phyloP scores from a whole-genome alignment of 2,888 invertebrate genomes.

The Phragmatobia fuliginosa region DNA sequence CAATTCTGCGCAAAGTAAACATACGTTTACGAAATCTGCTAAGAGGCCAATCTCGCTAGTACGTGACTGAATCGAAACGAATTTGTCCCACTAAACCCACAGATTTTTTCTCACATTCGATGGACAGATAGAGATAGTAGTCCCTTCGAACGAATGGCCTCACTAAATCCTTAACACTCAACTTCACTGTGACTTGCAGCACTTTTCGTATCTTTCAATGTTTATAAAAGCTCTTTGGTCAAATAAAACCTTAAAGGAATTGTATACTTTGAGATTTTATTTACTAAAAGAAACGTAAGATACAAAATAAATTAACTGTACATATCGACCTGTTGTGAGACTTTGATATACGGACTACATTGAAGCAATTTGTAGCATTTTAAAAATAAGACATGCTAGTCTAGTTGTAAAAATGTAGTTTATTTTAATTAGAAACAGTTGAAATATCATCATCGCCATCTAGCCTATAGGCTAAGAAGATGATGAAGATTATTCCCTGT shows the following conservation, averaged over 20 bases:
- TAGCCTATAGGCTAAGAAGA: too few species aligned
- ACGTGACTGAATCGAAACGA: constrained; percentile 84
- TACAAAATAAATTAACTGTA: neutral
- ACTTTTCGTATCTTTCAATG: constrained; percentile 61
- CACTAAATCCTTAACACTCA: constrained; percentile 82
- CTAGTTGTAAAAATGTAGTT: too few species aligned
- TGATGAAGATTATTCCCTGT: too few species aligned
- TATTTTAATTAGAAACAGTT: too few species aligned
- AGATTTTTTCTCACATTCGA: constrained; percentile 80
- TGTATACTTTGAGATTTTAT: constrained; percentile 17
- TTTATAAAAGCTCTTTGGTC: constrained; percentile 52
- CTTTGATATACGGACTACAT: neutral
- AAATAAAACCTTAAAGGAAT: constrained; percentile 42
- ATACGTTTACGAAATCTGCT: constrained; percentile 79
- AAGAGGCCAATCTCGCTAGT: constrained; percentile 77
- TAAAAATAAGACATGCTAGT: neutral
- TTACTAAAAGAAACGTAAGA: constrained; percentile 1
- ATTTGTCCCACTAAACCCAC: constrained; percentile 83
- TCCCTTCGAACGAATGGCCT: constrained; percentile 75
- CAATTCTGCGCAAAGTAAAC: constrained; percentile 73
- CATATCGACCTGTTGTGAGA: neutral
- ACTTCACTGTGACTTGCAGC: constrained; percentile 71
- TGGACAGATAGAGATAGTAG: constrained; percentile 81
- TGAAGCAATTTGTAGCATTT: neutral
- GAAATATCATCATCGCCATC: too few species aligned